Percentiles rank a stretch among this genome's conserved stretches.
Evolutionary conservation across 2,888 invertebrate species (phyloP).

Genomic region (Xestoiulus laeticollis): DNA sequence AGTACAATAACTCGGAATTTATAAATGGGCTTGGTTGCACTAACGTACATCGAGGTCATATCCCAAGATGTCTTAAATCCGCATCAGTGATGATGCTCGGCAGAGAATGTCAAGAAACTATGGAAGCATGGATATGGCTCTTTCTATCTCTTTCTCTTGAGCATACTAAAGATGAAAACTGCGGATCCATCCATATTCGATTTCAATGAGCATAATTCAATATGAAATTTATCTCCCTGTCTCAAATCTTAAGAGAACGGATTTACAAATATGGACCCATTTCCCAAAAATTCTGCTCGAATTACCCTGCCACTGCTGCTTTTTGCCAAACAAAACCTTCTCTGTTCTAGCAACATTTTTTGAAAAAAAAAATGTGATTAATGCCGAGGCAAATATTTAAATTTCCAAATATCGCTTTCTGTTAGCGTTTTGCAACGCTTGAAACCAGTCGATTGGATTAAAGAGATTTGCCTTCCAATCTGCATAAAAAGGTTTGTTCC

Average conservation of each 20-base stretch:
- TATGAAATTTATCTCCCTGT: conserved; percentile 31
- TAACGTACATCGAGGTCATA: conserved; percentile 19
- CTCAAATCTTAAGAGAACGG: background rate
- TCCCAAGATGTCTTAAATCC: conserved; percentile 41
- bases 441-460: conserved; percentile 15
- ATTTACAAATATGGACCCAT: background rate
- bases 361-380: background rate
- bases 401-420: background rate
- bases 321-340: background rate
- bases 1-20: conserved; percentile 35
- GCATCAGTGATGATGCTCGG: background rate
- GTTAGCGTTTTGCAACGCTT: background rate
- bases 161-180: background rate
- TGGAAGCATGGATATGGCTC: background rate
- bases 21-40: conserved; percentile 28
- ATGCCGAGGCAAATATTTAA: background rate
- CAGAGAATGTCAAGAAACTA: conserved; percentile 32
- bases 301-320: background rate
- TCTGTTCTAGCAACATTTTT: background rate
- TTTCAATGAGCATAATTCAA: conserved; percentile 43
- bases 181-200: background rate
- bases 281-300: conserved; percentile 20
- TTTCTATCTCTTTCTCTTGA: background rate
- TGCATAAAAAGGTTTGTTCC: background rate
- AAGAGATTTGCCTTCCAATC: background rate